Evolutionary conservation across 2,888 invertebrate species (phyloP).

Genomic region (Itoplectis maculator): DNA sequence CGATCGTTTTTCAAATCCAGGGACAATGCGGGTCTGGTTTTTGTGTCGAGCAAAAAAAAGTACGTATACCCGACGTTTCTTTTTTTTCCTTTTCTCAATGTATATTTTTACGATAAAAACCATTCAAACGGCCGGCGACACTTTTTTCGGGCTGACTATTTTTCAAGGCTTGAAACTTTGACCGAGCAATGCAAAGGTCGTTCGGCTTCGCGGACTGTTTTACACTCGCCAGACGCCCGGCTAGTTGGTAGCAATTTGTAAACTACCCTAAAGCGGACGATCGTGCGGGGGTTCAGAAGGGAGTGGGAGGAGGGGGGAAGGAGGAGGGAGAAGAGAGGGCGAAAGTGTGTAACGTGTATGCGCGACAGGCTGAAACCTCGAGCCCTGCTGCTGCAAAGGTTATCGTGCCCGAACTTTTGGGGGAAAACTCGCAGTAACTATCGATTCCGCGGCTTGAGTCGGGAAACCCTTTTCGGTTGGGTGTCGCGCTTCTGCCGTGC

Average conservation of each 20-base stretch:
- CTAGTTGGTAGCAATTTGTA: slow-evolving; percentile 10
- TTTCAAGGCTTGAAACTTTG: background rate
- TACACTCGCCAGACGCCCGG: background rate
- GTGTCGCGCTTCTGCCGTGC: slow-evolving; percentile 14
- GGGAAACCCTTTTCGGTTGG: slow-evolving; percentile 28
- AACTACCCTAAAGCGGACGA: slow-evolving; percentile 5
- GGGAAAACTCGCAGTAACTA: slow-evolving; percentile 38
- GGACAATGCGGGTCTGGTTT: too few relatives aligned
- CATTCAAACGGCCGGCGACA: too few relatives aligned
- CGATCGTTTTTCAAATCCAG: background rate
- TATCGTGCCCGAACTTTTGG: slow-evolving; percentile 31
- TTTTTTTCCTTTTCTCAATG: too few relatives aligned
- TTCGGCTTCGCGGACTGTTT: slow-evolving; percentile 9
- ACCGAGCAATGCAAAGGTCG: background rate
- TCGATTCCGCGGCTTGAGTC: slow-evolving; percentile 36
- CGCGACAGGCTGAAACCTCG: background rate
- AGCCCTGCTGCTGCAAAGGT: slow-evolving; percentile 2
- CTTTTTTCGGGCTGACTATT: too few relatives aligned
- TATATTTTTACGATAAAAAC: too few relatives aligned
- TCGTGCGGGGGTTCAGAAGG: too few relatives aligned
- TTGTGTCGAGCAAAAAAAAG: background rate
- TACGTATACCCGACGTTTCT: too few relatives aligned
- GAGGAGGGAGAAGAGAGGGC: too few relatives aligned
- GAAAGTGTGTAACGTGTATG: background rate
- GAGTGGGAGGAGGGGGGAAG: too few relatives aligned